A percentile compares a stretch with the other conserved stretches of the same genome.
phyloP scores from a whole-genome alignment of 2,113 vertebrate species.

The Ptyas mucosa region DNA sequence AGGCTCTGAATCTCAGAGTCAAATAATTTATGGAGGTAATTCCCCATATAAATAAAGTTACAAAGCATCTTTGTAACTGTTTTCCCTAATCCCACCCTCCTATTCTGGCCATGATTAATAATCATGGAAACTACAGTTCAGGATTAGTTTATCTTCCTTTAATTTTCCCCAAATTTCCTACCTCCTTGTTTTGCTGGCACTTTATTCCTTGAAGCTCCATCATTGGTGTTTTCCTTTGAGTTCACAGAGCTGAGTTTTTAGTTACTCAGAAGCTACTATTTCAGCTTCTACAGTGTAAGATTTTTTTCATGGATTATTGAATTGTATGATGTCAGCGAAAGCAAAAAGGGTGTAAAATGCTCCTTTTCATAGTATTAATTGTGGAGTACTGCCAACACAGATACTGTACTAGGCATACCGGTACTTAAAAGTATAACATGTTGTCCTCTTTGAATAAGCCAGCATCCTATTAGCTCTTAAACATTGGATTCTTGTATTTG shows the following conservation, averaged over 20 bases:
- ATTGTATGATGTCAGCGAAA: background rate
- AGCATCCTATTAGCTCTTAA: background rate
- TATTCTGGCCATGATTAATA: background rate
- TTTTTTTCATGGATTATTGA: background rate
- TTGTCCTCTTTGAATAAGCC: background rate
- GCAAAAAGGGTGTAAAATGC: background rate
- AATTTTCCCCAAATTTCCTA: background rate
- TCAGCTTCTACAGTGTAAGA: background rate
- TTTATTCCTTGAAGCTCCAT: background rate
- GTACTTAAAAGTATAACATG: background rate
- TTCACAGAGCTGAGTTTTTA: background rate
- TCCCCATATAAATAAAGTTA: background rate
- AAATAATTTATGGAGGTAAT: background rate
- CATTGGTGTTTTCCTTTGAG: background rate
- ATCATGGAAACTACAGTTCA: background rate
- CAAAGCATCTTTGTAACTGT: background rate
- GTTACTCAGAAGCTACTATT: background rate
- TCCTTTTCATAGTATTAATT: background rate
- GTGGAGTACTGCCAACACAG: background rate
- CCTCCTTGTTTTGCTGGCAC: background rate
- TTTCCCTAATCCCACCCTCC: background rate
- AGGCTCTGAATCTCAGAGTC: background rate
- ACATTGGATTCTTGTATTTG: background rate
- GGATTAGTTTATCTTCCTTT: background rate
- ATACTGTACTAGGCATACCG: background rate